These are phyloP conservation scores for Oxygymnocypris stewartii DNA, from an alignment of 2,113 vertebrate genomes.

Conservation along the genomic window DNA sequence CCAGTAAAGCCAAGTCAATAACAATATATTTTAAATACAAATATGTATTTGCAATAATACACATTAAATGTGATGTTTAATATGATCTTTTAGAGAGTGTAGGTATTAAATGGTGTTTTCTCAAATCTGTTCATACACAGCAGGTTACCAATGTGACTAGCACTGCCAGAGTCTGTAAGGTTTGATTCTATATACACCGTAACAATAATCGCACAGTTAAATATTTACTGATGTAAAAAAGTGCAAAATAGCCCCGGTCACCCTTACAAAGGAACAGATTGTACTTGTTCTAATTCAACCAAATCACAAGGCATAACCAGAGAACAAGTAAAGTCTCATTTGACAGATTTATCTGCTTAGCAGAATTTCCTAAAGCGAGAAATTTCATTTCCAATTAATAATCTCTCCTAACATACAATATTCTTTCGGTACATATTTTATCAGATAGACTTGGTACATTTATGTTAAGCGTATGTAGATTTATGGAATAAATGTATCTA, in stretches of 20 bases:
- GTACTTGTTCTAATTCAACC: background rate
- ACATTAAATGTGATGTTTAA: no score
- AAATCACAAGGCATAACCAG: conserved; percentile 37
- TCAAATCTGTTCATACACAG: background rate
- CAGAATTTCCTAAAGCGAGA: conserved; percentile 58
- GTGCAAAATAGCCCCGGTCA: background rate
- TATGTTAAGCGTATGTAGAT: conserved; percentile 13
- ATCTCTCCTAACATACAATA: conserved; percentile 9
- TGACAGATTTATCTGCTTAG: conserved; percentile 70
- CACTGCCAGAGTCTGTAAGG: background rate
- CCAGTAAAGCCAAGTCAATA: background rate
- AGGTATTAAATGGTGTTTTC: no score
- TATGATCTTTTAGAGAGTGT: no score
- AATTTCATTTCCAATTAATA: conserved; percentile 23
- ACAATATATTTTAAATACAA: background rate
- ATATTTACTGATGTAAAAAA: background rate
- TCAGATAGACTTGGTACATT: conserved; percentile 13
- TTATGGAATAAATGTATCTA: background rate
- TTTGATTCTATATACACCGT: background rate
- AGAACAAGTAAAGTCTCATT: conserved; percentile 53
- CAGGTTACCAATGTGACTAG: background rate
- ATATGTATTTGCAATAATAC: background rate
- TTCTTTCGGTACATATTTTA: background rate
- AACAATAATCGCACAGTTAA: background rate
- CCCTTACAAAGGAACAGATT: background rate